Conservation (phyloP, 2,888 invertebrate species). For the Ormyrus labotus region DNA sequence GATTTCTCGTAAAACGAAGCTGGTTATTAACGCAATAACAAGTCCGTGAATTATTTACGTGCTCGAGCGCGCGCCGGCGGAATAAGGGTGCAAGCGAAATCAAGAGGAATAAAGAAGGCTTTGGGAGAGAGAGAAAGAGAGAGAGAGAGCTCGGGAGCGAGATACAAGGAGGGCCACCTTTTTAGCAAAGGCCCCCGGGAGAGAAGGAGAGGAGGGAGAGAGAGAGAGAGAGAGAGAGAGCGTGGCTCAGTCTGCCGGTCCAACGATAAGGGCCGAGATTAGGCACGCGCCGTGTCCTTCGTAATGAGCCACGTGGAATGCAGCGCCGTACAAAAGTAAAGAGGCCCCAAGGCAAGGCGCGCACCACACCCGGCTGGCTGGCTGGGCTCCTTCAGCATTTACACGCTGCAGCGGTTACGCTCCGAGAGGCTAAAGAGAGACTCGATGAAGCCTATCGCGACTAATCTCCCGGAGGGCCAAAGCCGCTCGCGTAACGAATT, state of each 20-base stretch:
- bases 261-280: constrained; percentile 61
- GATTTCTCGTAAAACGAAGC: too few species aligned
- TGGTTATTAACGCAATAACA: too few species aligned
- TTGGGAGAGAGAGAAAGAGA: neutral
- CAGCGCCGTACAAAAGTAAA: constrained; percentile 34
- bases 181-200: constrained; percentile 33
- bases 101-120: constrained; percentile 4
- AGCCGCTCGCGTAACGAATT: constrained; percentile 23
- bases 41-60: neutral
- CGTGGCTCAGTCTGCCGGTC: constrained; percentile 51
- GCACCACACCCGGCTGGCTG: neutral
- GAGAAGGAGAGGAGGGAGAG: constrained; percentile 13
- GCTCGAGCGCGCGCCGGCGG: too few species aligned
- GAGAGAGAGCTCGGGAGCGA: neutral
- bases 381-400: neutral
- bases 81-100: constrained; percentile 17
- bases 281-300: constrained; percentile 57
- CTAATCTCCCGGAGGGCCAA: constrained; percentile 30
- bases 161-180: neutral
- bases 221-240: too few species aligned
- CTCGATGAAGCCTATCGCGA: constrained; percentile 9
- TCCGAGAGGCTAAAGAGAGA: neutral
- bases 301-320: constrained; percentile 56
- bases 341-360: too few species aligned
- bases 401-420: neutral